Conservation (phyloP, 2,888 invertebrate species). For the Sylvicola cinctus region DNA sequence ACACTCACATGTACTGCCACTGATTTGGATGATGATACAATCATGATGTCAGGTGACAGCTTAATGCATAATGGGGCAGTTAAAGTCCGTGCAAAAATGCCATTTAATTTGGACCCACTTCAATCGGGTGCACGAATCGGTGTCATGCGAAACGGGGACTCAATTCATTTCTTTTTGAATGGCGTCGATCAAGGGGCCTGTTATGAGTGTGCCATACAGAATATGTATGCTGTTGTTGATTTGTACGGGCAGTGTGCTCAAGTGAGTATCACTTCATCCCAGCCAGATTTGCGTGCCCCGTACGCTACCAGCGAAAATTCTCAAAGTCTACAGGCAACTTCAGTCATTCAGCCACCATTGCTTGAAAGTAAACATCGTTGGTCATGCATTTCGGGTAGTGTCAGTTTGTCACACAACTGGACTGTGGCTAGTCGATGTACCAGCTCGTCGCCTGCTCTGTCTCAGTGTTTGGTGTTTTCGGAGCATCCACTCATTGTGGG, state of each 20-base stretch:
- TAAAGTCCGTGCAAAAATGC: constrained; percentile 65
- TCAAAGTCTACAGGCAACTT: constrained; percentile 32
- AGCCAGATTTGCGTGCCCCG: constrained; percentile 18
- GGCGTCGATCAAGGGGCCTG: constrained; percentile 75
- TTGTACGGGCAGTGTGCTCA: constrained; percentile 89
- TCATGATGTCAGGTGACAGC: constrained; percentile 80
- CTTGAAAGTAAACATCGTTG: constrained; percentile 23
- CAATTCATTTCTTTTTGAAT: constrained; percentile 68
- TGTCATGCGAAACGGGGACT: constrained; percentile 73
- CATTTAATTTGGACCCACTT: constrained; percentile 66
- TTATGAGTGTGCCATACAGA: constrained; percentile 53
- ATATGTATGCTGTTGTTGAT: constrained; percentile 86
- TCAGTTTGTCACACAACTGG: constrained; percentile 22
- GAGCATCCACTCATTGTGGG: constrained; percentile 22
- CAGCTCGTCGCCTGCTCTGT: constrained; percentile 18
- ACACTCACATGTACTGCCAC: constrained; percentile 79
- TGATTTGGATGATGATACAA: constrained; percentile 76
- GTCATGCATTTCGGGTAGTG: constrained; percentile 24
- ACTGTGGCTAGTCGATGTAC: constrained; percentile 21
- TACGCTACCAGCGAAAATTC: constrained; percentile 30
- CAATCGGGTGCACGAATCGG: constrained; percentile 60
- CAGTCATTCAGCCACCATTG: constrained; percentile 31
- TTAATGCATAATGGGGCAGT: constrained; percentile 73
- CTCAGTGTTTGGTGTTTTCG: constrained; percentile 23
- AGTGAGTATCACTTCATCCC: constrained; percentile 34